A percentile compares a stretch with the other conserved stretches of the same genome.
phyloP scores from a whole-genome alignment of 2,888 invertebrate species.

The Lithophane socia region DNA sequence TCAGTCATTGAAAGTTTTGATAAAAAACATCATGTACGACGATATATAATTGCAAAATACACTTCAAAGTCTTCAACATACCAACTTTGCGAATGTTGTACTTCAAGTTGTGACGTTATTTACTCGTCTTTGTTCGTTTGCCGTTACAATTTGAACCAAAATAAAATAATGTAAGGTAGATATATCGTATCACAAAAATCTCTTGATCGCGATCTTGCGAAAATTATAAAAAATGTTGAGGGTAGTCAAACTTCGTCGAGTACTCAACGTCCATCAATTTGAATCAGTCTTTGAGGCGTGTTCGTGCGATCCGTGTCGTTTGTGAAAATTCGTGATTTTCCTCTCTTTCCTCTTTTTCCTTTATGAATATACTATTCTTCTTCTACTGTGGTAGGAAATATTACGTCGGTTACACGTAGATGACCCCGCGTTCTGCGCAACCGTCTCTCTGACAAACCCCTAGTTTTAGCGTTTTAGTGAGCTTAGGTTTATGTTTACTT shows the following conservation, averaged over 20 bases:
- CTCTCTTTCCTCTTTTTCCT: slow-evolving; percentile 56
- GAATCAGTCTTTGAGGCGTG: slow-evolving; percentile 81
- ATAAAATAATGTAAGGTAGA: slow-evolving; percentile 45
- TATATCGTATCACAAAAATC: slow-evolving; percentile 9
- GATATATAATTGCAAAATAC: neutral
- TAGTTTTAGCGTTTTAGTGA: slow-evolving; percentile 66
- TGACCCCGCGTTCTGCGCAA: slow-evolving; percentile 59
- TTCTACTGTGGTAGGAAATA: slow-evolving; percentile 58
- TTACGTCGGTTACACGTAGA: slow-evolving; percentile 41
- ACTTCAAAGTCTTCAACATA: neutral
- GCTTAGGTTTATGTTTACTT: slow-evolving; percentile 67
- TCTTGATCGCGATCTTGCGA: neutral
- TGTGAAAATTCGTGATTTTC: slow-evolving; percentile 68
- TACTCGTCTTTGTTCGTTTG: slow-evolving; percentile 11
- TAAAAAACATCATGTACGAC: neutral
- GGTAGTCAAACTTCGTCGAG: slow-evolving; percentile 70
- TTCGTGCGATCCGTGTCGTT: slow-evolving; percentile 74
- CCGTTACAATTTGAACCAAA: slow-evolving; percentile 33
- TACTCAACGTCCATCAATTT: slow-evolving; percentile 47
- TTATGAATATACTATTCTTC: slow-evolving; percentile 42
- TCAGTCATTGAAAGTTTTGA: neutral
- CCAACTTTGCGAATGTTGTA: slow-evolving; percentile 23
- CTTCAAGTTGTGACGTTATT: slow-evolving; percentile 7
- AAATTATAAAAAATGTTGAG: slow-evolving; percentile 57
- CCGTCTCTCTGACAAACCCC: slow-evolving; percentile 74